These are phyloP conservation scores for Sebastiscus tertius DNA, from an alignment of 2,797 vertebrate genomes.

Conservation along the genomic window DNA sequence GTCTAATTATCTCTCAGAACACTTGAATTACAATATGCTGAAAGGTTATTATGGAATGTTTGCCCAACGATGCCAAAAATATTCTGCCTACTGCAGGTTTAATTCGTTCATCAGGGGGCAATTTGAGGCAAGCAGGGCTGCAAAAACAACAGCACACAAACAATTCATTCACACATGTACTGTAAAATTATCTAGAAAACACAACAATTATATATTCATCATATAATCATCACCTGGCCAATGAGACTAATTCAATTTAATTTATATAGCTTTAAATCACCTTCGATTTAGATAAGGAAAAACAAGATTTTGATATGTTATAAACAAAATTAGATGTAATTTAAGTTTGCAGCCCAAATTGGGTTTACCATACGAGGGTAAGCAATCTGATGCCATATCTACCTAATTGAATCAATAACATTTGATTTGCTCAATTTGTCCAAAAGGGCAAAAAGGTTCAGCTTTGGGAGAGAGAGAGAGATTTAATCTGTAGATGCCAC, in stretches of 20 bases:
- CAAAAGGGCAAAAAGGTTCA: not conserved
- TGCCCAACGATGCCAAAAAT: too few species aligned
- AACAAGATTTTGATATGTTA: not conserved
- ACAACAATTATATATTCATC: not conserved
- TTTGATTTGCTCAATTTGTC: conserved; percentile 35
- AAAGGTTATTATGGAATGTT: too few species aligned
- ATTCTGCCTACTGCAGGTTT: too few species aligned
- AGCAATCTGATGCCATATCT: not conserved
- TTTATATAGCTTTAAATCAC: not conserved
- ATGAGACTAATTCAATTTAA: not conserved
- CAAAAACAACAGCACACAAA: not conserved
- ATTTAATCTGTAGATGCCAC: conserved; percentile 30
- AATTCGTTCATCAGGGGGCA: too few species aligned
- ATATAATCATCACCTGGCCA: too few species aligned
- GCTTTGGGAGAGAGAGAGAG: not conserved
- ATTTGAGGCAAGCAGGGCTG: too few species aligned
- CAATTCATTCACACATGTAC: not conserved
- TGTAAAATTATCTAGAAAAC: not conserved
- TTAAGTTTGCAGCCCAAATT: not conserved
- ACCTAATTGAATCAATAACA: not conserved
- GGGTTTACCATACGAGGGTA: not conserved
- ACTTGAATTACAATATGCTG: too few species aligned
- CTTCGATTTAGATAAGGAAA: not conserved
- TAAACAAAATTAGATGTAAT: not conserved
- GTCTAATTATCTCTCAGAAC: too few species aligned